A percentile compares a stretch with the other conserved stretches of the same genome.
Evolutionary conservation across 2,888 invertebrate genomes (phyloP).

Genomic region (Drosophila gaucha): DNA sequence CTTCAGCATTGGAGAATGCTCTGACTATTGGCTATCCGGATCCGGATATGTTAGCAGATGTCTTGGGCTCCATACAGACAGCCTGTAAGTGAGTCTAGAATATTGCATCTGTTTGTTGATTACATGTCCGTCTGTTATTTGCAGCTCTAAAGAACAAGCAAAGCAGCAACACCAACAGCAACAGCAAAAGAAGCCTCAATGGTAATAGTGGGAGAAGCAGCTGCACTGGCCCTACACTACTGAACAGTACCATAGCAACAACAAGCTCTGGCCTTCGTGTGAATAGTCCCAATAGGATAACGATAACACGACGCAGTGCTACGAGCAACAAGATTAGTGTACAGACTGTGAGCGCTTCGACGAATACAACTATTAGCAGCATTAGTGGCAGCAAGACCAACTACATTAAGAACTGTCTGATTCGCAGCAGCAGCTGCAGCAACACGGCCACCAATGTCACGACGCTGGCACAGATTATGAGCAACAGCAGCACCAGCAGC

Average conservation of each 20-base stretch:
- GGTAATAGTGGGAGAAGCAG: slow-evolving; percentile 34
- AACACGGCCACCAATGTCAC: slow-evolving; percentile 82
- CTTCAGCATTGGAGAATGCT: slow-evolving; percentile 86
- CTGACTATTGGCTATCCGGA: slow-evolving; percentile 90
- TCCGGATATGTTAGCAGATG: slow-evolving; percentile 90
- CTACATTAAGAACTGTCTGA: slow-evolving; percentile 82
- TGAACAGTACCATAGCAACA: slow-evolving; percentile 48
- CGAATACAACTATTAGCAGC: slow-evolving; percentile 55
- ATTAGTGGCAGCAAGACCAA: slow-evolving; percentile 64
- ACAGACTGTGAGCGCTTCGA: slow-evolving; percentile 64
- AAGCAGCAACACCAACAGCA: slow-evolving; percentile 38
- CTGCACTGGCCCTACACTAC: slow-evolving; percentile 43
- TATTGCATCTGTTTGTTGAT: not conserved
- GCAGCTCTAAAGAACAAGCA: slow-evolving; percentile 75
- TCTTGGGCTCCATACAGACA: slow-evolving; percentile 88
- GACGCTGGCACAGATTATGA: slow-evolving; percentile 82
- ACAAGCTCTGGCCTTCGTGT: slow-evolving; percentile 42
- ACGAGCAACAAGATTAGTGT: slow-evolving; percentile 58
- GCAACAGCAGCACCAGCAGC: slow-evolving; percentile 81
- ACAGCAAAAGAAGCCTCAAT: slow-evolving; percentile 12
- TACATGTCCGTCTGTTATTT: not conserved
- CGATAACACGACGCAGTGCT: slow-evolving; percentile 66
- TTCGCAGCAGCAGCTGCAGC: slow-evolving; percentile 82
- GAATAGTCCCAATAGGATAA: slow-evolving; percentile 67
- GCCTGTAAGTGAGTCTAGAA: slow-evolving; percentile 82